Evolutionary conservation across 1,140 invertebrate genomes (phyloP).

Genomic region (Harlomillsia oculata): DNA sequence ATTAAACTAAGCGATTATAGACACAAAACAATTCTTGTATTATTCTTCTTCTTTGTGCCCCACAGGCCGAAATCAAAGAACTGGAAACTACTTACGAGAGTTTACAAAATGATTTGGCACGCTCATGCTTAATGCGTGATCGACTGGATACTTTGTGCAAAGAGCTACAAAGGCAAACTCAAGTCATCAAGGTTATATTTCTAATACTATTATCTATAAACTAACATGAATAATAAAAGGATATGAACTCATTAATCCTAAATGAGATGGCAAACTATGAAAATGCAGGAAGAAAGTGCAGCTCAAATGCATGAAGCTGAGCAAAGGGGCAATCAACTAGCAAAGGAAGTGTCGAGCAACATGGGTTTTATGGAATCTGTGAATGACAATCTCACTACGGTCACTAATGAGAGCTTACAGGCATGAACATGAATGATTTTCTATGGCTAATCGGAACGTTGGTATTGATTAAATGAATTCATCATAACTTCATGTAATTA

Average conservation of each 20-base stretch:
- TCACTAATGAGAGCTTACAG: constrained; percentile 18
- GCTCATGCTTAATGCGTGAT: constrained; percentile 19
- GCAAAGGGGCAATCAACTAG: constrained; percentile 21
- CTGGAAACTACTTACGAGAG: constrained; percentile 15
- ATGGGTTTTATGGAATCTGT: constrained; percentile 30
- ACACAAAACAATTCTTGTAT: too few relatives aligned
- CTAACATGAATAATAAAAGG: too few relatives aligned
- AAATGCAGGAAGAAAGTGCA: constrained; percentile 19
- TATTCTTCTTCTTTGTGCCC: too few relatives aligned
- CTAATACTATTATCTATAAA: background rate
- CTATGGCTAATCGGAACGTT: too few relatives aligned
- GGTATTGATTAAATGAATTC: background rate
- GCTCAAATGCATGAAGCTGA: constrained; percentile 27
- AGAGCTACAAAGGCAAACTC: constrained; percentile 29
- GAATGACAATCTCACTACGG: constrained; percentile 14
- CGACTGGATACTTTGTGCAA: constrained; percentile 29
- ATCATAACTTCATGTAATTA: background rate
- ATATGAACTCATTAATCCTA: too few relatives aligned
- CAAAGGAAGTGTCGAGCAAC: constrained; percentile 23
- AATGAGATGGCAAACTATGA: too few relatives aligned
- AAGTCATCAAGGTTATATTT: constrained; percentile 27
- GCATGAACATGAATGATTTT: too few relatives aligned
- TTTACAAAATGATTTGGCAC: constrained; percentile 19
- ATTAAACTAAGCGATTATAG: too few relatives aligned
- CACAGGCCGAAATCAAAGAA: constrained; percentile 20